A percentile compares a stretch with the other conserved stretches of the same genome.
Evolutionary conservation across 1,140 invertebrate genomes (phyloP).

Genomic region (Sesamia nonagrioides): DNA sequence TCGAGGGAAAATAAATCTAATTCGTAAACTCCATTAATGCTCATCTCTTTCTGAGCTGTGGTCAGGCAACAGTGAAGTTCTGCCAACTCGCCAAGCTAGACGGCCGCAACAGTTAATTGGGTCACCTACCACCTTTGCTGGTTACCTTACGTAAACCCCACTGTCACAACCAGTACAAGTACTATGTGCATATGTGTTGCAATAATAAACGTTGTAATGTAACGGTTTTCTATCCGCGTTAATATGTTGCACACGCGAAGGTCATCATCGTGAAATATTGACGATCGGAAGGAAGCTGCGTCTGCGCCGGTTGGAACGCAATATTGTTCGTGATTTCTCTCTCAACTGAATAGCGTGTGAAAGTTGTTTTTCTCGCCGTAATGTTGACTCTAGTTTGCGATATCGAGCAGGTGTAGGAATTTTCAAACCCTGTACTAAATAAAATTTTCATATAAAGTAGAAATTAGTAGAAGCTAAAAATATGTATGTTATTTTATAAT

Average conservation of each 20-base stretch:
- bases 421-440: not conserved
- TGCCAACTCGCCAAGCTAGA: constrained; percentile 46
- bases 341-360: constrained; percentile 67
- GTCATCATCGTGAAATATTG: constrained; percentile 52
- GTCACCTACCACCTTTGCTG: constrained; percentile 62
- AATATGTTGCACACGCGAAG: constrained; percentile 55
- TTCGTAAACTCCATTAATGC: not conserved
- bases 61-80: not conserved
- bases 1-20: too few species aligned
- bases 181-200: constrained; percentile 63
- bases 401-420: constrained; percentile 25
- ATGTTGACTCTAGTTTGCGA: constrained; percentile 48
- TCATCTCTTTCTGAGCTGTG: not conserved
- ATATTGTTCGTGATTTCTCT: constrained; percentile 69
- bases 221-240: constrained; percentile 60
- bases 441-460: not conserved
- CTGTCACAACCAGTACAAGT: constrained; percentile 76
- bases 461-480: not conserved
- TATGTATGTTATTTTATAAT: not conserved
- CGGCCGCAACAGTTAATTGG: constrained; percentile 66
- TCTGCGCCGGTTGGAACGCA: constrained; percentile 24
- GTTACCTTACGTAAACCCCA: constrained; percentile 78
- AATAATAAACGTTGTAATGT: constrained; percentile 63
- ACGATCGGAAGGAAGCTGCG: constrained; percentile 64
- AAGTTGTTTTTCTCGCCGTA: constrained; percentile 77